Base-by-base conservation (phyloP, 23 tunicate genomes). In the Styela clava region DNA sequence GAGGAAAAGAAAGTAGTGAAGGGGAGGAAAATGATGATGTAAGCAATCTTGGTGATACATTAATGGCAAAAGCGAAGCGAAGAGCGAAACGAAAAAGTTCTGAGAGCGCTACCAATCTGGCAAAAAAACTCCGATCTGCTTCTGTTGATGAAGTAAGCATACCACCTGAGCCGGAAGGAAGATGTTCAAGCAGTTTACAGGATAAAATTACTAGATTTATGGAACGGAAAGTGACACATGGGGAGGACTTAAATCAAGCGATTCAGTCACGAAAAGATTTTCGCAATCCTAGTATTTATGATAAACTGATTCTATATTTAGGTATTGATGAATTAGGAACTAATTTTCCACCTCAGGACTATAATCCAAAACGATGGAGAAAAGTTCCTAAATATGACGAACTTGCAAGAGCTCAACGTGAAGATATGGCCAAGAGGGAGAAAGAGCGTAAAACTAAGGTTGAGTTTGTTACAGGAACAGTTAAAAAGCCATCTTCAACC, bases 211-310 rank as follows among this genome's bases (percentile, higher is more conserved):
- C 62, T 30, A 72, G 83, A 22, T 83, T 82, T 21, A 87, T 82
- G 62, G 97, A 92, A 71, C 83, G 79, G 30, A 86, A 83, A 64
- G 85, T 83, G 23, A 73, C 79, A 65, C 83, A 86, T 27, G 97
- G 91, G 0, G 87, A 87, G 56, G 84, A 86, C 77, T 62, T 93
- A 28, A 93, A 93, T 78, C 84, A 77, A 69, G 69, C 72, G 30
- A 82, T 93, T 32, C 98, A 93, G 37, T 34, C 63, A 3, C 65
- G 98, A 34, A 93, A 93, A 63, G 98, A 93, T 65, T 93, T 93
- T 68, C 81, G 99, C 20, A 96, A 96, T 62, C 99, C 99, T 0
- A 84, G 90, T 35, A 96, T 96, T 63, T 96, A 96, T 44, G 96
- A 92, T 29, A 96, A 96, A 72, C 79, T 96, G 52, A 91, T 96